These are phyloP conservation scores for Pyrochroa serraticornis DNA, from an alignment of 2,888 invertebrate genomes.

Conservation along the genomic window DNA sequence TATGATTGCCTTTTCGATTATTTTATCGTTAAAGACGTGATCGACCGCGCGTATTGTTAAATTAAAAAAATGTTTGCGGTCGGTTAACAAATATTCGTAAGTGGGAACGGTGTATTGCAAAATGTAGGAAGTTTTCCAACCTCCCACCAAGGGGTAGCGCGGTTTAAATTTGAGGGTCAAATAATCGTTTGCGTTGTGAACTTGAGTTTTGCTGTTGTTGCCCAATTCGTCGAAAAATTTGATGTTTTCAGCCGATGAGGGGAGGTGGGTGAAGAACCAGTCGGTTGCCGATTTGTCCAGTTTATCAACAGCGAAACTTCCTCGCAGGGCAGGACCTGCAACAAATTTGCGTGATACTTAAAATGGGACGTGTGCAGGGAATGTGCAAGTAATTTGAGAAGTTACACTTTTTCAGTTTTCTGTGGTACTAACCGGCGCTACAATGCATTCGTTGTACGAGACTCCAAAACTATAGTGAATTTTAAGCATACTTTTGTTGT, in stretches of 20 bases:
- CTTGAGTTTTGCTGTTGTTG: slow-evolving; percentile 31
- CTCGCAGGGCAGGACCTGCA: slow-evolving; percentile 26
- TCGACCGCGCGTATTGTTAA: slow-evolving; percentile 38
- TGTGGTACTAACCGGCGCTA: no score
- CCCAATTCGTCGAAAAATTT: slow-evolving; percentile 39
- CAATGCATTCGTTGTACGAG: no score
- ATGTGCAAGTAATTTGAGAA: no score
- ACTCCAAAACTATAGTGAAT: no score
- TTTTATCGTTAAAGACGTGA: slow-evolving; percentile 36
- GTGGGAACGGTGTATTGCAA: slow-evolving; percentile 37
- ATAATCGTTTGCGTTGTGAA: slow-evolving; percentile 26
- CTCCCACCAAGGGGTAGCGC: slow-evolving; percentile 37
- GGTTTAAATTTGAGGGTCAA: slow-evolving; percentile 36
- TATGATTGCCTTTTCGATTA: slow-evolving; percentile 34
- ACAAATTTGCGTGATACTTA: slow-evolving; percentile 7
- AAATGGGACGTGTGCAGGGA: no score
- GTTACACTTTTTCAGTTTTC: no score
- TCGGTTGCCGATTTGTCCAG: slow-evolving; percentile 2
- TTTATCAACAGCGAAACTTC: no score
- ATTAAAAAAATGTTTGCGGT: slow-evolving; percentile 12
- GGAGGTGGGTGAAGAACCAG: slow-evolving; percentile 38
- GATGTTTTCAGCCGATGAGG: slow-evolving; percentile 36
- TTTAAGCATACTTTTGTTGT: no score
- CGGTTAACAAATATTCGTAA: slow-evolving; percentile 36
- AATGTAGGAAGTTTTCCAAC: slow-evolving; percentile 40